These are phyloP conservation scores for Idaea aversata DNA, from an alignment of 2,888 invertebrate genomes.

Conservation along the genomic window DNA sequence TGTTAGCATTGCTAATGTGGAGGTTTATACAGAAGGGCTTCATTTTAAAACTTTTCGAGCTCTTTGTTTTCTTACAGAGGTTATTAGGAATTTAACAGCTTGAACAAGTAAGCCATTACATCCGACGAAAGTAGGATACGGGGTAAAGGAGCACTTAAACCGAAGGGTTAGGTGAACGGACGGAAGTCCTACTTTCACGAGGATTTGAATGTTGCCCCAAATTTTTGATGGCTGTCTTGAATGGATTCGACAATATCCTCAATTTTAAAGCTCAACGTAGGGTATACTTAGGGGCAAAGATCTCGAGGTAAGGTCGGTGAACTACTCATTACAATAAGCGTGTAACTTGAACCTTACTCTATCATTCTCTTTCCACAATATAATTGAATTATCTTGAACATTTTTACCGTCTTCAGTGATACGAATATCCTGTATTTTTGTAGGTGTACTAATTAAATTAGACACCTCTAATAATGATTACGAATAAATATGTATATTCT, in stretches of 20 bases:
- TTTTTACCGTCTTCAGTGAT: not conserved
- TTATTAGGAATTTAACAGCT: not conserved
- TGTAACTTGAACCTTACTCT: not conserved
- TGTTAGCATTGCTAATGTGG: too few species aligned
- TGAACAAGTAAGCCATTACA: not conserved
- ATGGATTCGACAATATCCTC: not conserved
- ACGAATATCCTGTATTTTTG: not conserved
- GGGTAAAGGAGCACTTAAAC: constrained; percentile 11
- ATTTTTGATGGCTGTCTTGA: constrained; percentile 17
- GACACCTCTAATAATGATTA: not conserved
- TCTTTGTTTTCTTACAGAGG: not conserved
- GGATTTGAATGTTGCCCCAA: constrained; percentile 22
- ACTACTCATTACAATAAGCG: not conserved
- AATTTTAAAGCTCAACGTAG: not conserved
- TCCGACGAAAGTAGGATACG: constrained; percentile 7
- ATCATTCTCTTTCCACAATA: not conserved
- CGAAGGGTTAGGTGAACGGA: constrained; percentile 10
- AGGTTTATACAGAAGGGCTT: too few species aligned
- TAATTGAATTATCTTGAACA: not conserved
- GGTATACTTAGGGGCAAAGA: not conserved
- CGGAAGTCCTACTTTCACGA: constrained; percentile 17
- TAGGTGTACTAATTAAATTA: not conserved
- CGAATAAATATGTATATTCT: not conserved
- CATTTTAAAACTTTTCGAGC: not conserved
- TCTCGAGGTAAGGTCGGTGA: not conserved